Evolutionary conservation across 2,888 invertebrate species (phyloP).

Genomic region (Eucera pruinosa): DNA sequence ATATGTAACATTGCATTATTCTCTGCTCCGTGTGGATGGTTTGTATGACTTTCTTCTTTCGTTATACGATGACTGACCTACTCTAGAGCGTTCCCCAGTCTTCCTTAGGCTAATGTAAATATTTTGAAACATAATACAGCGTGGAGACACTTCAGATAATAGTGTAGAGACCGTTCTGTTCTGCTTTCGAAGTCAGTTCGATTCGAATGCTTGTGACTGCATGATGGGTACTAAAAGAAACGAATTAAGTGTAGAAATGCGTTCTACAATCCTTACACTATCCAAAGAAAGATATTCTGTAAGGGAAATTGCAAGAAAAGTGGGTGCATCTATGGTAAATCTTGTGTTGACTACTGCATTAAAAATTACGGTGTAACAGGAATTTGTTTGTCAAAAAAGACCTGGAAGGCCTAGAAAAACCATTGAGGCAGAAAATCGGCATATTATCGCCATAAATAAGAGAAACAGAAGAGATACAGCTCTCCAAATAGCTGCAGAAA

Average conservation of each 20-base stretch:
- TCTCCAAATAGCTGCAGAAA: not conserved
- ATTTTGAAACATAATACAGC: too few relatives aligned
- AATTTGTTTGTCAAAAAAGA: not conserved
- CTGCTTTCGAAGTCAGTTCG: not conserved
- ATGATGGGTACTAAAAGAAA: not conserved
- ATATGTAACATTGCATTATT: not conserved
- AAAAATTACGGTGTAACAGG: not conserved
- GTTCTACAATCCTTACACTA: not conserved
- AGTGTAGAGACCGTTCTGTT: not conserved
- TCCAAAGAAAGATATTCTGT: not conserved
- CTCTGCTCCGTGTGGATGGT: not conserved
- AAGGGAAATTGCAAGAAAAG: not conserved
- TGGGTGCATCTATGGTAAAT: too few relatives aligned
- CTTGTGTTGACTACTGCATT: not conserved
- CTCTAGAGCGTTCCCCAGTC: not conserved
- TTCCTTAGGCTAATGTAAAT: not conserved
- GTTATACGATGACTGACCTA: not conserved
- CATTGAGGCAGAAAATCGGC: conserved; percentile 10
- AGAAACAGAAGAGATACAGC: conserved; percentile 11
- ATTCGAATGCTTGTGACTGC: not conserved
- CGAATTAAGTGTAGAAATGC: not conserved
- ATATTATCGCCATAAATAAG: conserved; percentile 3
- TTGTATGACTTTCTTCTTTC: not conserved
- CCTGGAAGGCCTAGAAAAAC: not conserved
- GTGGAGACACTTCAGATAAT: too few relatives aligned